Percentiles rank a stretch among this genome's conserved stretches.
phyloP scores from a whole-genome alignment of 2,888 invertebrate genomes.

The Pheosia gnoma region DNA sequence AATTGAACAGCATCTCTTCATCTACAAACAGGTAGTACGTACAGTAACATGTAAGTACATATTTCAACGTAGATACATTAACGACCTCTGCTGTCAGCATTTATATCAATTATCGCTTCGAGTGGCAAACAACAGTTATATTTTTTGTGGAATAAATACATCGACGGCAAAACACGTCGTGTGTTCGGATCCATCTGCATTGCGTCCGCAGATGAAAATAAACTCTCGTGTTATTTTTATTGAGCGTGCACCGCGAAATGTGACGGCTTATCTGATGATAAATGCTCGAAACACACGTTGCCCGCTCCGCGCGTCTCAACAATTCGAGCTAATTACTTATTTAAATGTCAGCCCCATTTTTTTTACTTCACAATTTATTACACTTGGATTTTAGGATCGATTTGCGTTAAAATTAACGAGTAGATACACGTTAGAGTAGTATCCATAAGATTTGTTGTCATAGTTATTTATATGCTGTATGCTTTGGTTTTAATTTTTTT shows the following conservation, averaged over 20 bases:
- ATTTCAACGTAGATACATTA: conserved; percentile 4
- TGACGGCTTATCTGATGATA: conserved; percentile 69
- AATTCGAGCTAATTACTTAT: conserved; percentile 55
- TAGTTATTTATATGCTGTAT: no score
- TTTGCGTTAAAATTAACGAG: no score
- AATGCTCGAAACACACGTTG: conserved; percentile 59
- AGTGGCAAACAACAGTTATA: conserved; percentile 12
- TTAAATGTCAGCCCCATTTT: conserved; percentile 8
- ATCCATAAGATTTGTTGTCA: no score
- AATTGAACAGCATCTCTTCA: no score
- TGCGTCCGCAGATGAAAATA: conserved; percentile 50
- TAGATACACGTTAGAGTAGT: no score
- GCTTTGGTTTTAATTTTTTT: no score
- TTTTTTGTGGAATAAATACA: conserved; percentile 27
- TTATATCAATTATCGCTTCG: conserved; percentile 29
- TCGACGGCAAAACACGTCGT: conserved; percentile 4
- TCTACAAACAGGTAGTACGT: no score
- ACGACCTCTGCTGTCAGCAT: conserved; percentile 22
- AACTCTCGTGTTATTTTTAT: conserved; percentile 60
- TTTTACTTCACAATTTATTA: not conserved
- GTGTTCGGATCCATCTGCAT: conserved; percentile 20
- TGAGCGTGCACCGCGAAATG: conserved; percentile 48
- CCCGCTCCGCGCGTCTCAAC: conserved; percentile 46
- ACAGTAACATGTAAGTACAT: no score
- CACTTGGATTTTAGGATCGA: no score